phyloP scores from a whole-genome alignment of 2,888 invertebrate genomes.

The Rhimphoctona megacephalus region DNA sequence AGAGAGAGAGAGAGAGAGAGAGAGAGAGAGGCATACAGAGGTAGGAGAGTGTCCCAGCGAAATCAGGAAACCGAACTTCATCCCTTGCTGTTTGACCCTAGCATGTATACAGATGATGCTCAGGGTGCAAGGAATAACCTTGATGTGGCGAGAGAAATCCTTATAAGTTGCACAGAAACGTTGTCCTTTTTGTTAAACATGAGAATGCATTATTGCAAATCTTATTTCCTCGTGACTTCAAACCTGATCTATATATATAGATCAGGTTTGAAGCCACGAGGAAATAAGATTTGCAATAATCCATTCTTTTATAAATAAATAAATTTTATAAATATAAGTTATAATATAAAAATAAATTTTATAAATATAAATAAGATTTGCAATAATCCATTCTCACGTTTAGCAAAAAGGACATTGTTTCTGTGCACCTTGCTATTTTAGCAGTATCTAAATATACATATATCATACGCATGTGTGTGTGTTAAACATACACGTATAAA shows the following conservation, averaged over 20 bases:
- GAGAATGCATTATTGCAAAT: conserved; percentile 64
- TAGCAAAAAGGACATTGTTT: conserved; percentile 43
- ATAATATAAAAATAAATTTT: no score
- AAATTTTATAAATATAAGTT: no score
- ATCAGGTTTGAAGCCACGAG: background rate
- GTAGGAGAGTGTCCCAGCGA: background rate
- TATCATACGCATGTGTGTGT: background rate
- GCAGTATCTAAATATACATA: background rate
- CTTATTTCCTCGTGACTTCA: no score
- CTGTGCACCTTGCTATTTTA: background rate
- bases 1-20: background rate
- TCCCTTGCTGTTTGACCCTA: conserved; percentile 48
- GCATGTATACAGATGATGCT: conserved; percentile 5
- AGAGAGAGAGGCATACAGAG: no score
- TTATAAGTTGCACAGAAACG: conserved; percentile 19
- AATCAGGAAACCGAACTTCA: conserved; percentile 40
- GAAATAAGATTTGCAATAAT: conserved; percentile 56
- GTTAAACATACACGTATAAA: background rate
- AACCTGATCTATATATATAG: background rate
- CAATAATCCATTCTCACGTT: conserved; percentile 64
- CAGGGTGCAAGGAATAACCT: conserved; percentile 6
- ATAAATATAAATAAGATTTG: conserved; percentile 45
- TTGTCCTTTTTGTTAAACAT: conserved; percentile 41
- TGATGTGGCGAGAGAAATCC: conserved; percentile 9
- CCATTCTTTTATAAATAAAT: no score